These are phyloP conservation scores for Leucania comma DNA, from an alignment of 2,888 invertebrate genomes.

Conservation along the genomic window DNA sequence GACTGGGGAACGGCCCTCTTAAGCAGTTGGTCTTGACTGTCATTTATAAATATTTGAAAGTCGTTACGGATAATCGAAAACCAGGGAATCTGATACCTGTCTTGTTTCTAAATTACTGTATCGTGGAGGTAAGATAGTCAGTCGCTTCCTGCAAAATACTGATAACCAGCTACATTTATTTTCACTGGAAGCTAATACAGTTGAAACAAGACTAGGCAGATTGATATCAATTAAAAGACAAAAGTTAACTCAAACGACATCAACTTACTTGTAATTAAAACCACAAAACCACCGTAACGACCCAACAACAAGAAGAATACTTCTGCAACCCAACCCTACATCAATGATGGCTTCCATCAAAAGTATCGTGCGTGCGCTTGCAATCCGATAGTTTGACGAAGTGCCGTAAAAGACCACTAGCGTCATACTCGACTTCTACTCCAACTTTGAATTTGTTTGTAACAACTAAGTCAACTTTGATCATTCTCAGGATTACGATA, in stretches of 20 bases:
- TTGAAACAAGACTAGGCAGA: background rate
- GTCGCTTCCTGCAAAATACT: too few species aligned
- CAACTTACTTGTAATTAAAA: background rate
- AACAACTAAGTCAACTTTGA: slow-evolving; percentile 68
- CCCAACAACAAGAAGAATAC: slow-evolving; percentile 19
- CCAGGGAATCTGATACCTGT: too few species aligned
- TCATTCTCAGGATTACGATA: slow-evolving; percentile 65
- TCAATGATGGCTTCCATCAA: slow-evolving; percentile 21
- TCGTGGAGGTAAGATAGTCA: too few species aligned
- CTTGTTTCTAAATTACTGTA: too few species aligned
- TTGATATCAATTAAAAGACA: background rate
- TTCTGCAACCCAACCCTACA: slow-evolving; percentile 35
- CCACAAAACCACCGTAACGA: background rate
- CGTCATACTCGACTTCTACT: slow-evolving; percentile 59
- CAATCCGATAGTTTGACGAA: slow-evolving; percentile 60
- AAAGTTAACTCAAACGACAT: background rate
- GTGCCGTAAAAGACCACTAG: slow-evolving; percentile 57
- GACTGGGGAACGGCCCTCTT: too few species aligned
- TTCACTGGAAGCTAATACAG: too few species aligned
- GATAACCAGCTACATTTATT: too few species aligned
- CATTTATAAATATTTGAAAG: too few species aligned
- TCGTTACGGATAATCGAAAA: too few species aligned
- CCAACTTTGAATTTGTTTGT: slow-evolving; percentile 69
- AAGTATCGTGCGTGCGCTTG: slow-evolving; percentile 42
- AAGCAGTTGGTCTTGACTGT: too few species aligned